Evolutionary conservation across 2,797 vertebrate genomes (phyloP).

Genomic region (Coregonus sp.): DNA sequence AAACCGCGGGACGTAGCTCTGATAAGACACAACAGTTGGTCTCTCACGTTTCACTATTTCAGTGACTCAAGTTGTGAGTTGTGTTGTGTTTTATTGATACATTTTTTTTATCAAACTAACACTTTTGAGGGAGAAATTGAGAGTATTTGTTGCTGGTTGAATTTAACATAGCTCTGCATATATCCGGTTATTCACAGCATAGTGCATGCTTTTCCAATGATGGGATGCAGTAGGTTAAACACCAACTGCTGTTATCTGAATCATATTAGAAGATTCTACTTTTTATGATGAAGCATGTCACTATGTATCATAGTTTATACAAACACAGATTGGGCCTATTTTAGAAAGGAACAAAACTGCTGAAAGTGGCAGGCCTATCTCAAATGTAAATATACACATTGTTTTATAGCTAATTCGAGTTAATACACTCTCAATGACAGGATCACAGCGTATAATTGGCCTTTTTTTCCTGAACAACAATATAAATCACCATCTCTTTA

Average conservation of each 20-base stretch:
- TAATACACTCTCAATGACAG: slow-evolving; percentile 92
- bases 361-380: slow-evolving; percentile 57
- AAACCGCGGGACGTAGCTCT: slow-evolving; percentile 10
- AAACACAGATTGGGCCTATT: slow-evolving; percentile 3
- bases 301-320: neutral
- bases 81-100: neutral
- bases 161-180: too few species aligned
- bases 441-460: slow-evolving; percentile 86
- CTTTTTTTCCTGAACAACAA: slow-evolving; percentile 83
- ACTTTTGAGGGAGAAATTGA: neutral
- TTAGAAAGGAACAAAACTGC: slow-evolving; percentile 11
- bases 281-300: too few species aligned
- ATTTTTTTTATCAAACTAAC: neutral
- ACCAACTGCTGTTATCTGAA: neutral
- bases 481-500: slow-evolving; percentile 90
- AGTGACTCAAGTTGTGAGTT: neutral
- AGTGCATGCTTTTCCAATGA: too few species aligned
- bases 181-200: too few species aligned
- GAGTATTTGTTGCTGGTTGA: neutral
- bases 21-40: slow-evolving; percentile 8
- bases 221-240: too few species aligned
- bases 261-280: neutral
- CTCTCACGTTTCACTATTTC: slow-evolving; percentile 6
- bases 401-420: slow-evolving; percentile 90
- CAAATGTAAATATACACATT: slow-evolving; percentile 79